Conservation (phyloP, 1,140 invertebrate genomes). For the Pseudomyrmex sp. region DNA sequence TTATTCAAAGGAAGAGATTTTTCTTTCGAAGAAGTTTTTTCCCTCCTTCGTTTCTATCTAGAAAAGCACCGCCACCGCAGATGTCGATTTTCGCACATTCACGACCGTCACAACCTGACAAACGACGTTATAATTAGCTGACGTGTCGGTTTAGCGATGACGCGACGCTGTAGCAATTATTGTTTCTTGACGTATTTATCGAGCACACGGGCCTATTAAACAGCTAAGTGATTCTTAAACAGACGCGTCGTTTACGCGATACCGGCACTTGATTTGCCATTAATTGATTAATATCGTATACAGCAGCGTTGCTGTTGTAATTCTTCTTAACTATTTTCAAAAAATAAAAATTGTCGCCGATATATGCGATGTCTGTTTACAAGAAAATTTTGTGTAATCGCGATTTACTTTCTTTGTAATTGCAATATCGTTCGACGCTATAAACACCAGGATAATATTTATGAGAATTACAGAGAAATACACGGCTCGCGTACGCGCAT, state of each 20-base stretch:
- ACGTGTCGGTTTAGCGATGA: constrained; percentile 10
- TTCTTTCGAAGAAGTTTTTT: constrained; percentile 32
- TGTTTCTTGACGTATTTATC: constrained; percentile 53
- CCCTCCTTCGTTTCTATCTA: constrained; percentile 13
- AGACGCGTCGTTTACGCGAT: constrained; percentile 21
- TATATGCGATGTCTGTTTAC: constrained; percentile 9
- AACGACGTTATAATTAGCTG: constrained; percentile 58
- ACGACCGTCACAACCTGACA: constrained; percentile 58
- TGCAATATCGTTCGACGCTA: background rate
- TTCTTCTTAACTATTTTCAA: constrained; percentile 25
- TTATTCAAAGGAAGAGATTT: constrained; percentile 44
- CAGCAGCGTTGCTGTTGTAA: background rate
- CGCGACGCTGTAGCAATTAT: constrained; percentile 41
- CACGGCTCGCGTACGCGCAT: background rate
- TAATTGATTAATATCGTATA: constrained; percentile 49
- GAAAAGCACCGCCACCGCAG: constrained; percentile 42
- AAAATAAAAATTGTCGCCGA: constrained; percentile 28
- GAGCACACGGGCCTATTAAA: background rate
- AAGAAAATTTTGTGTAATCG: background rate
- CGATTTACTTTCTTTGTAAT: constrained; percentile 3
- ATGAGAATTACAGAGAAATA: background rate
- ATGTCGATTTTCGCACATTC: constrained; percentile 62
- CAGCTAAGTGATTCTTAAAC: constrained; percentile 40
- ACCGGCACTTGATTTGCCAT: constrained; percentile 17
- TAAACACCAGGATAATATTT: background rate